A percentile compares a stretch with the other conserved stretches of the same genome.
Conservation (phyloP, 2,888 invertebrate species). For the Norana najaformis region DNA sequence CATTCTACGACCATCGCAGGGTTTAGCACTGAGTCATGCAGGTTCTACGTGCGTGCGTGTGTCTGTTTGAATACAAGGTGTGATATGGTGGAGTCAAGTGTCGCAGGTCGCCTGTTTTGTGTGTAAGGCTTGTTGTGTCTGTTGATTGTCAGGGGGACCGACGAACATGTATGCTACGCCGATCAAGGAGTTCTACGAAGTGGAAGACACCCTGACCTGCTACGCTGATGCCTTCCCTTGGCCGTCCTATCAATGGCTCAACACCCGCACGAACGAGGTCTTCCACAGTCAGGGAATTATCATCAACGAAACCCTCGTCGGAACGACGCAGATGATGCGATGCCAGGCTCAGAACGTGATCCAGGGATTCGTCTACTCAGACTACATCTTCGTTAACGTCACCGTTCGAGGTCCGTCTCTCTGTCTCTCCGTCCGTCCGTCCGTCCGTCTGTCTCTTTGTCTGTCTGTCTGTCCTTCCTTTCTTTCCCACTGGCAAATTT, state of each 20-base stretch:
- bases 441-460: background rate
- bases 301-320: background rate
- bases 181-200: slow-evolving; percentile 24
- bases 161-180: background rate
- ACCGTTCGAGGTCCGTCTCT: slow-evolving; percentile 19
- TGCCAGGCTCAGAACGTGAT: slow-evolving; percentile 26
- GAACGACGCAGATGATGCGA: slow-evolving; percentile 19
- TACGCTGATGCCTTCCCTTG: slow-evolving; percentile 19
- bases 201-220: slow-evolving; percentile 22
- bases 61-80: background rate
- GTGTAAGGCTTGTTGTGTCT: background rate
- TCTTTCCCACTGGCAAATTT: background rate
- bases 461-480: background rate
- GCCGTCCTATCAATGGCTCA: background rate
- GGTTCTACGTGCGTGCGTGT: background rate
- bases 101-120: background rate
- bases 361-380: slow-evolving; percentile 15
- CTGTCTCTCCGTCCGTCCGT: background rate
- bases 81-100: background rate
- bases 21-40: no score
- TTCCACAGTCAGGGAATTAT: background rate
- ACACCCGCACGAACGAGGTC: background rate
- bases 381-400: slow-evolving; percentile 17
- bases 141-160: slow-evolving; percentile 28
- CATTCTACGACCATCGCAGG: no score